These are phyloP conservation scores for Callocephalon fimbriatum DNA, from an alignment of 2,113 vertebrate genomes.

Conservation along the genomic window DNA sequence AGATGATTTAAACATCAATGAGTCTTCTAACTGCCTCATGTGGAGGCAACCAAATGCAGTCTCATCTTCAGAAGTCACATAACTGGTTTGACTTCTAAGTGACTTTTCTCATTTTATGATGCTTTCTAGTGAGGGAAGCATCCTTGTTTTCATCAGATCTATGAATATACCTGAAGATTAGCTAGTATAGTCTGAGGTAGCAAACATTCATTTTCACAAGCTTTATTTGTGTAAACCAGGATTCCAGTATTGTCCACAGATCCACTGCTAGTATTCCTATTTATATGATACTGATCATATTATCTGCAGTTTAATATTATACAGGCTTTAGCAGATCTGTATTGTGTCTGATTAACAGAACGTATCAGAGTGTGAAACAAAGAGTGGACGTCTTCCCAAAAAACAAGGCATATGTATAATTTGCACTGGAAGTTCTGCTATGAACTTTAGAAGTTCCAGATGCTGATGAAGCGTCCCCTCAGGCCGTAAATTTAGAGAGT, in stretches of 20 bases:
- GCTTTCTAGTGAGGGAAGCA: background rate
- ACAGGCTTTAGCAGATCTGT: background rate
- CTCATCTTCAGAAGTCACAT: background rate
- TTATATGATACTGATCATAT: background rate
- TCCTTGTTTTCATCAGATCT: background rate
- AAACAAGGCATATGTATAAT: background rate
- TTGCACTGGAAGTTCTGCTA: background rate
- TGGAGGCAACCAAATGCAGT: background rate
- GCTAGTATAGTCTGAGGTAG: background rate
- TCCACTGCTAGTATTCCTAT: background rate
- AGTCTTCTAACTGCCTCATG: background rate
- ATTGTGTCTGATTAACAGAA: background rate
- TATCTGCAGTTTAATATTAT: background rate
- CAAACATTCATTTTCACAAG: background rate
- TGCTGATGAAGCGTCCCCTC: background rate
- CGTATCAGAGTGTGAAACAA: background rate
- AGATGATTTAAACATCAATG: background rate
- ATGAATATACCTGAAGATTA: background rate
- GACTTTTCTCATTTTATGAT: background rate
- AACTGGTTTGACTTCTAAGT: background rate
- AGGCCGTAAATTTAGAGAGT: background rate
- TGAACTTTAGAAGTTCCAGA: background rate
- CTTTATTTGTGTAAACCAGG: background rate
- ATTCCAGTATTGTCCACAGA: background rate
- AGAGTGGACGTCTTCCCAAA: background rate